Percentiles rank a stretch among this genome's conserved stretches.
Evolutionary conservation across 2,113 vertebrate genomes (phyloP).

Genomic region (Mionectes macconnelli): DNA sequence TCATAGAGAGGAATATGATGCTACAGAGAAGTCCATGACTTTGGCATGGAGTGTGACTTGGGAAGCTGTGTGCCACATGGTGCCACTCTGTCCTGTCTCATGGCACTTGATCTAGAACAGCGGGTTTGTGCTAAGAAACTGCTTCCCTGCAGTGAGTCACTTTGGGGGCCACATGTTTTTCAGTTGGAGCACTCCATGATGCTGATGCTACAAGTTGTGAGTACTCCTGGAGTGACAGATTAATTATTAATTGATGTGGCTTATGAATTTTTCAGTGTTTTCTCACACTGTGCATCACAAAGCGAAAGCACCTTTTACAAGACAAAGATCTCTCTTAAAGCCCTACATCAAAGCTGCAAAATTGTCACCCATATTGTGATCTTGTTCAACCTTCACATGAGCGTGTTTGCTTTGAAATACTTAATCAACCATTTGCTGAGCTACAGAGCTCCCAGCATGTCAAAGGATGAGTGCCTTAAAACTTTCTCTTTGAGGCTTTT

Average conservation of each 20-base stretch:
- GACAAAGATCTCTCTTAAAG: conserved; percentile 15
- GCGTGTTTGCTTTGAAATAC: conserved; percentile 64
- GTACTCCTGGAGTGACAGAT: conserved; percentile 65
- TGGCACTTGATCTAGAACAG: background rate
- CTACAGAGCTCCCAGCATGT: background rate
- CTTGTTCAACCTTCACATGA: conserved; percentile 56
- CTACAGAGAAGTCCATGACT: background rate
- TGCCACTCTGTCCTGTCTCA: background rate
- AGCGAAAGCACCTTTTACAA: conserved; percentile 33
- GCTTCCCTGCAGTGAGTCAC: background rate
- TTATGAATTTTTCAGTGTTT: conserved; percentile 76
- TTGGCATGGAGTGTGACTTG: background rate
- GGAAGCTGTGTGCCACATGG: background rate
- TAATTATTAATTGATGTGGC: conserved; percentile 80
- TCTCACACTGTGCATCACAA: conserved; percentile 66
- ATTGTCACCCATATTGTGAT: conserved; percentile 58
- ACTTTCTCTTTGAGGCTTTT: background rate
- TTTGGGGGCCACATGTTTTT: background rate
- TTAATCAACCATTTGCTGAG: conserved; percentile 64
- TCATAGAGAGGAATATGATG: background rate
- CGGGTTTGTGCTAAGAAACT: background rate
- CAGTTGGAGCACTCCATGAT: conserved; percentile 6
- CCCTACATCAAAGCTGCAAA: conserved; percentile 59
- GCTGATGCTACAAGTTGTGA: conserved; percentile 70
- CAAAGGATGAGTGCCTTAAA: background rate